Evolutionary conservation across 2,888 invertebrate species (phyloP).

Genomic region (Pristionchus maxplancki): DNA sequence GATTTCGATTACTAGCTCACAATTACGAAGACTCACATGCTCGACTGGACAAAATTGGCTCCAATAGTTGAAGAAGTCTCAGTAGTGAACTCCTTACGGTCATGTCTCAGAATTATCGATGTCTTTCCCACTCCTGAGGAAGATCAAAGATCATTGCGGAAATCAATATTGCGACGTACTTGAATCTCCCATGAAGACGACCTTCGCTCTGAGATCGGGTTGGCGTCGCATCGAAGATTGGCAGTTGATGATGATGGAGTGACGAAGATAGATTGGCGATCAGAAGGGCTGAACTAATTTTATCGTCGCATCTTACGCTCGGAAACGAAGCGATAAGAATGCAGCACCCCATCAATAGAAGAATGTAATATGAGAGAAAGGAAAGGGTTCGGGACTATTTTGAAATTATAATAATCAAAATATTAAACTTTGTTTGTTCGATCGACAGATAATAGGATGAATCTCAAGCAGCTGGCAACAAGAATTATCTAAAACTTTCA

Average conservation of each 20-base stretch:
- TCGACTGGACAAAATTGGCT: constrained; percentile 60
- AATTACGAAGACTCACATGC: constrained; percentile 36
- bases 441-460: too few species aligned
- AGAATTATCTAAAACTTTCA: too few species aligned
- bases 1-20: neutral
- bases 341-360: too few species aligned
- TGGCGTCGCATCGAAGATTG: neutral
- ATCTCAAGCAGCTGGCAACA: too few species aligned
- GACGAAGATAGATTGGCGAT: neutral
- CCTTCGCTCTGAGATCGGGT: constrained; percentile 55
- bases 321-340: too few species aligned
- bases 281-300: too few species aligned
- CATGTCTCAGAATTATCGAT: constrained; percentile 63
- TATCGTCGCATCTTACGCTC: too few species aligned
- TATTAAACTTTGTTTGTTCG: too few species aligned
- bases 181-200: constrained; percentile 56
- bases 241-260: neutral
- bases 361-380: too few species aligned
- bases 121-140: constrained; percentile 66
- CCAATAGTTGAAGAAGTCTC: constrained; percentile 59
- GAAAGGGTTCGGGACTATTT: too few species aligned
- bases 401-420: too few species aligned
- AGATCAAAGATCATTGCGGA: neutral
- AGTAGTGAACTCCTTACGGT: constrained; percentile 60
- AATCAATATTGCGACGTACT: constrained; percentile 20